Evolutionary conservation across 1,140 invertebrate species (phyloP).

Genomic region (Pygmarrhopalites habei): DNA sequence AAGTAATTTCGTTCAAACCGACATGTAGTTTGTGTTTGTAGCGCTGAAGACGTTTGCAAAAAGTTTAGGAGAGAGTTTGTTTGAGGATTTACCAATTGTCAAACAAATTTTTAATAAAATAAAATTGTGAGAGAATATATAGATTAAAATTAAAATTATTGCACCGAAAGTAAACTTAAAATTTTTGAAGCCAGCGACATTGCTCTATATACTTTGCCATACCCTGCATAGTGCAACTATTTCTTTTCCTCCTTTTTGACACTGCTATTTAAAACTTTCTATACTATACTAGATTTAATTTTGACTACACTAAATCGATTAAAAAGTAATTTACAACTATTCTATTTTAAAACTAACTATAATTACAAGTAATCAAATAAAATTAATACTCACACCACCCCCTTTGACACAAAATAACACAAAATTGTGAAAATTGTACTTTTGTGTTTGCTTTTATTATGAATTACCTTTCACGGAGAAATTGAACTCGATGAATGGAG

Average conservation of each 20-base stretch:
- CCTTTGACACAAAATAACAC: background rate
- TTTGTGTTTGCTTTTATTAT: background rate
- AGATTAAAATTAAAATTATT: background rate
- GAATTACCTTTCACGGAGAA: constrained; percentile 33
- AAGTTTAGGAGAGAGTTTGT: background rate
- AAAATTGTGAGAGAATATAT: background rate
- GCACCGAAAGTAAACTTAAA: background rate
- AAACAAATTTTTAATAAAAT: background rate
- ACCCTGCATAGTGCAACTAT: constrained; percentile 12
- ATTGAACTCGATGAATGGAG: constrained; percentile 35
- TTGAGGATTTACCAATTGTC: background rate
- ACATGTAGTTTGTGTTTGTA: too few species aligned
- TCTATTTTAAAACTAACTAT: background rate
- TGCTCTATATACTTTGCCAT: constrained; percentile 26
- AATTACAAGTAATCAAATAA: background rate
- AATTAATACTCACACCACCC: background rate
- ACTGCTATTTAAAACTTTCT: background rate
- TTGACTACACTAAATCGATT: background rate
- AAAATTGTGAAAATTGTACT: background rate
- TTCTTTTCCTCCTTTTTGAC: background rate
- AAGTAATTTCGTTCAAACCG: too few species aligned
- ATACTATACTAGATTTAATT: background rate
- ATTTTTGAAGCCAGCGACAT: constrained; percentile 22
- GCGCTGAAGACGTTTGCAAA: background rate
- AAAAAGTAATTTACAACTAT: background rate